phyloP scores from a whole-genome alignment of 2,888 invertebrate species.

The Pegoplata infirma region DNA sequence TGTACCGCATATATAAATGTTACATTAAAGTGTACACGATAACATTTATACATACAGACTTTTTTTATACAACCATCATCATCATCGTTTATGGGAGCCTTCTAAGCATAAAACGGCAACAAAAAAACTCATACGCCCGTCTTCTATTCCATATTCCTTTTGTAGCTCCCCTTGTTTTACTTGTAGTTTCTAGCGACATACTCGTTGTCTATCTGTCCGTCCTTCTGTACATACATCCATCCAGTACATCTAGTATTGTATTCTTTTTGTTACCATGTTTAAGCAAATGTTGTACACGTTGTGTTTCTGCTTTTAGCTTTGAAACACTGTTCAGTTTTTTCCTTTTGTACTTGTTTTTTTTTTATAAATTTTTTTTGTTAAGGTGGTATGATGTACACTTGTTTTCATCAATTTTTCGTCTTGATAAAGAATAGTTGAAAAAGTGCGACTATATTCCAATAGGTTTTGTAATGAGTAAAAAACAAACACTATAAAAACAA shows the following conservation, averaged over 20 bases:
- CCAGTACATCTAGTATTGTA: background rate
- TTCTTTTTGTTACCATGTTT: slow-evolving; percentile 15
- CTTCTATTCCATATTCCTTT: slow-evolving; percentile 30
- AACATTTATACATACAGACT: slow-evolving; percentile 11
- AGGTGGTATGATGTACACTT: too few species aligned
- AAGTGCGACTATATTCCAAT: too few species aligned
- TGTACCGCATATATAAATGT: slow-evolving; percentile 13
- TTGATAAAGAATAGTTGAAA: too few species aligned
- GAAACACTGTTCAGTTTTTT: slow-evolving; percentile 22
- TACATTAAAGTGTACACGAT: background rate
- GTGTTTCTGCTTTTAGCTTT: slow-evolving; percentile 36
- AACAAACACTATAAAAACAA: too few species aligned
- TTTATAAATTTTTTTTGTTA: slow-evolving; percentile 12
- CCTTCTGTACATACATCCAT: slow-evolving; percentile 17
- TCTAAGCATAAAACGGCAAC: slow-evolving; percentile 21
- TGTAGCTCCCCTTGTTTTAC: background rate
- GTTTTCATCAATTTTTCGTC: too few species aligned
- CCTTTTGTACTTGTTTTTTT: slow-evolving; percentile 3
- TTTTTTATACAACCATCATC: slow-evolving; percentile 28
- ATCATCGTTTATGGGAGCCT: slow-evolving; percentile 32
- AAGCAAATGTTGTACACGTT: slow-evolving; percentile 34
- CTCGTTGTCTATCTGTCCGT: slow-evolving; percentile 8
- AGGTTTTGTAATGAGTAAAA: too few species aligned
- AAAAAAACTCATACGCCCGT: slow-evolving; percentile 17
- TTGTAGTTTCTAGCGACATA: slow-evolving; percentile 29